These are phyloP conservation scores for Coregonus clupeaformis DNA, from an alignment of 2,113 vertebrate species.

Conservation along the genomic window DNA sequence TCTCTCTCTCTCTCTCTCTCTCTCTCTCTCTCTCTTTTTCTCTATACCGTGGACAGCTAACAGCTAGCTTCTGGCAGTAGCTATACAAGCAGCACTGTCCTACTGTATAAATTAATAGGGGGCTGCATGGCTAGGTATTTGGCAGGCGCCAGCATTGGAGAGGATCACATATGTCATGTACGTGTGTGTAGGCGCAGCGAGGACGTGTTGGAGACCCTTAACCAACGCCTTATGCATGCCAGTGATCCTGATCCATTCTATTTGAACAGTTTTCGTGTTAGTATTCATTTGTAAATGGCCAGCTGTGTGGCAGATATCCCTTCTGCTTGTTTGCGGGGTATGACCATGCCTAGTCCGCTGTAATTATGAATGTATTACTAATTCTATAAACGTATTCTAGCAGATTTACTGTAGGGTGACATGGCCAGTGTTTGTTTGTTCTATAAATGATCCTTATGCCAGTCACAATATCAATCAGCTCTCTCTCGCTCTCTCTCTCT, in stretches of 20 bases:
- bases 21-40: conserved; percentile 20
- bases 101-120: conserved; percentile 62
- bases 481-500: too few species aligned
- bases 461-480: background rate
- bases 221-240: conserved; percentile 11
- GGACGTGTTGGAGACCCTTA: conserved; percentile 19
- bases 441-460: conserved; percentile 25
- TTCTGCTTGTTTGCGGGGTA: conserved; percentile 17
- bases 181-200: conserved; percentile 45
- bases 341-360: background rate
- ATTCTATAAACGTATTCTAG: conserved; percentile 40
- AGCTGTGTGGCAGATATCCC: conserved; percentile 32
- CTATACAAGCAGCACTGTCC: conserved; percentile 30
- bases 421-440: conserved; percentile 33
- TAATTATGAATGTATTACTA: conserved; percentile 38
- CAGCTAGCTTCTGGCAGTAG: conserved; percentile 2
- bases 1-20: too few species aligned
- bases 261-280: conserved; percentile 16
- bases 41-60: conserved; percentile 7
- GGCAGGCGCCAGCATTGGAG: conserved; percentile 49
- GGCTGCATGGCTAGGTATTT: conserved; percentile 51
- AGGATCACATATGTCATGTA: conserved; percentile 34
- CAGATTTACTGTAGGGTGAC: conserved; percentile 38
- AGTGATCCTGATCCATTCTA: conserved; percentile 32
- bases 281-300: conserved; percentile 22